Evolutionary conservation across 2,113 vertebrate species (phyloP).

Genomic region (Bufo gargarizans): DNA sequence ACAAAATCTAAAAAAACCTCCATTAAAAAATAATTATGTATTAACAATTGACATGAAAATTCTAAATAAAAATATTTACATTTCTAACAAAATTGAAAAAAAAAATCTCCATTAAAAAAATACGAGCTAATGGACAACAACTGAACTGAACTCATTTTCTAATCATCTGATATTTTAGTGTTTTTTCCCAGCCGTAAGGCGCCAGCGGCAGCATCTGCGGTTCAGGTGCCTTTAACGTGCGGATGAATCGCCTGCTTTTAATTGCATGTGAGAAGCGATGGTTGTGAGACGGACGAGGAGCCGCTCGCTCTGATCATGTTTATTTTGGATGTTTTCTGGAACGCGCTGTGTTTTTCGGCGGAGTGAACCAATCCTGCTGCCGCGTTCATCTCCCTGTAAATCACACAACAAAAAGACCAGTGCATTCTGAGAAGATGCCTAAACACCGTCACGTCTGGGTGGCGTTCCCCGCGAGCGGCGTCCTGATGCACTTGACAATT

Average conservation of each 20-base stretch:
- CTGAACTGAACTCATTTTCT: too few species aligned
- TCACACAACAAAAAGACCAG: conserved; percentile 33
- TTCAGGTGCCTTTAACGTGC: neutral
- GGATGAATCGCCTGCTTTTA: neutral
- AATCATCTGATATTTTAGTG: too few species aligned
- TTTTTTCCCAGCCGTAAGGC: neutral
- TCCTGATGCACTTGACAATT: conserved; percentile 32
- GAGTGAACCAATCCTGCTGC: neutral
- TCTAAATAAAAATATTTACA: too few species aligned
- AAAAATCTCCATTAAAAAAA: too few species aligned
- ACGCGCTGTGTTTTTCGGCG: neutral
- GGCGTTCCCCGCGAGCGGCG: neutral
- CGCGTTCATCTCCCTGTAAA: neutral
- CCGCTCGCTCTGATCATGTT: neutral
- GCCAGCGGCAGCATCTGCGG: neutral
- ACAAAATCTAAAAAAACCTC: too few species aligned
- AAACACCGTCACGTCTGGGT: neutral
- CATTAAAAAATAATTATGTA: too few species aligned
- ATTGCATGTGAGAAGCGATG: neutral
- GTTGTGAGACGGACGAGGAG: neutral
- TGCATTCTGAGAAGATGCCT: neutral
- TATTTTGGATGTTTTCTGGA: neutral
- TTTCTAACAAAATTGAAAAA: too few species aligned
- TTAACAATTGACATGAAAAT: too few species aligned
- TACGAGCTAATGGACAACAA: too few species aligned